phyloP scores from a whole-genome alignment of 2,113 vertebrate genomes.

The Aptenodytes forsteri region DNA sequence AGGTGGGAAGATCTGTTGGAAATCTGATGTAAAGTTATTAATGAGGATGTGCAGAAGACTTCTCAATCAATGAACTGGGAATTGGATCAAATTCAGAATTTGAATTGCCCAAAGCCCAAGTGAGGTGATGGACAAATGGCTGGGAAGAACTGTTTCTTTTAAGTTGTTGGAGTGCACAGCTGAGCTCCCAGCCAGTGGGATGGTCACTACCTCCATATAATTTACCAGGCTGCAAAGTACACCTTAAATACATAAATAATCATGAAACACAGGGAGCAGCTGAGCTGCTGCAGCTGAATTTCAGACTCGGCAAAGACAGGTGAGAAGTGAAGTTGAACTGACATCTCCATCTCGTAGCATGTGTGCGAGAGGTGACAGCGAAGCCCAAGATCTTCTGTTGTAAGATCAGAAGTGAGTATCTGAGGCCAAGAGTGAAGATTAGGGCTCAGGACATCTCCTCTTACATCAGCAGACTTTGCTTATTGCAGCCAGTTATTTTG shows the following conservation, averaged over 20 bases:
- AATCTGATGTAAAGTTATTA: neutral
- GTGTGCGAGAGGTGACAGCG: neutral
- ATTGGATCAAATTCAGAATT: neutral
- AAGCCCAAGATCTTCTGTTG: neutral
- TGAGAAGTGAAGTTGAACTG: conserved; percentile 40
- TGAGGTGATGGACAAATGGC: neutral
- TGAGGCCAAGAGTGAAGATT: neutral
- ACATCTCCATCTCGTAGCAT: neutral
- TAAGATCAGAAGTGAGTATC: neutral
- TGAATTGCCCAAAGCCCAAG: neutral
- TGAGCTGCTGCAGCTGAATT: neutral
- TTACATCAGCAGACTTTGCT: neutral
- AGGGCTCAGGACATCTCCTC: neutral
- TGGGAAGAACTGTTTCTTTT: neutral
- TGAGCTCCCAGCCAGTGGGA: neutral
- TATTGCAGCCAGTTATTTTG: neutral
- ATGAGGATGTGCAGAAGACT: neutral
- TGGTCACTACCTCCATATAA: rapidly evolving
- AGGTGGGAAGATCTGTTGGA: neutral
- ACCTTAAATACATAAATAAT: neutral
- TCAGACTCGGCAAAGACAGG: conserved; percentile 3
- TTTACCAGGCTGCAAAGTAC: neutral
- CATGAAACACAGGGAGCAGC: neutral
- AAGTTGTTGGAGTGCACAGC: neutral
- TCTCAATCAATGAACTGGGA: neutral